Evolutionary conservation across 2,888 invertebrate genomes (phyloP).

Genomic region (Pristionchus fissidentatus): DNA sequence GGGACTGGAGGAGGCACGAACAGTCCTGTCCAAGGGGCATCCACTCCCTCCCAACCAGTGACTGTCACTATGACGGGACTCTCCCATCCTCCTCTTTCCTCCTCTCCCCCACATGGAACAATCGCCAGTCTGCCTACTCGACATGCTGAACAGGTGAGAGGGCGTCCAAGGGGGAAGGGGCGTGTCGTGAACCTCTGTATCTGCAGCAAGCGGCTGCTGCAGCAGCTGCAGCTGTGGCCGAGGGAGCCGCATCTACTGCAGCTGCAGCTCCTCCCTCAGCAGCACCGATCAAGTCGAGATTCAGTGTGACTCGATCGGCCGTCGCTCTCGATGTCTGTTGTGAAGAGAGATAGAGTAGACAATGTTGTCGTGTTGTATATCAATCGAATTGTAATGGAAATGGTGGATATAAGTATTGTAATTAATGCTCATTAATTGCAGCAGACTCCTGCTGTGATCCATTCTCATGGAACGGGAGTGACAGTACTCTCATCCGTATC

Average conservation of each 20-base stretch:
- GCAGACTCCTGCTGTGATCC: background rate
- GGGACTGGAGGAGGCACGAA: background rate
- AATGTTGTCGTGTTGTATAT: background rate
- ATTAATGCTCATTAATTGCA: constrained; percentile 1
- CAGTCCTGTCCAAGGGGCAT: background rate
- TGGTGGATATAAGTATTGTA: too few relatives aligned
- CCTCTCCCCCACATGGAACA: constrained; percentile 45
- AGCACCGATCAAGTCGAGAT: constrained; percentile 55
- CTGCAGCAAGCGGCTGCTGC: constrained; percentile 47
- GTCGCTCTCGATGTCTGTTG: constrained; percentile 46
- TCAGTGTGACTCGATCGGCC: constrained; percentile 53
- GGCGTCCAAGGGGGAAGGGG: background rate
- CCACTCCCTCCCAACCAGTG: constrained; percentile 1
- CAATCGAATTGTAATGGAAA: background rate
- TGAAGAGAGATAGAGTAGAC: background rate
- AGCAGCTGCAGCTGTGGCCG: constrained; percentile 9
- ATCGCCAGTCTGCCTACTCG: constrained; percentile 36
- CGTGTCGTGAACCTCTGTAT: constrained; percentile 4
- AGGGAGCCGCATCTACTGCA: constrained; percentile 37
- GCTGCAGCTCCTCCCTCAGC: constrained; percentile 39
- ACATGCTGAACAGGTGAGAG: constrained; percentile 11
- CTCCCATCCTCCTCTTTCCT: constrained; percentile 18
- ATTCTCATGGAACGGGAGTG: background rate
- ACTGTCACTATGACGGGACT: background rate
- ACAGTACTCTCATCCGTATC: constrained; percentile 10